These are phyloP conservation scores for Agelas oroides DNA, from an alignment of 37 sponge, comb jelly and placozoan genomes.

Conservation along the genomic window DNA sequence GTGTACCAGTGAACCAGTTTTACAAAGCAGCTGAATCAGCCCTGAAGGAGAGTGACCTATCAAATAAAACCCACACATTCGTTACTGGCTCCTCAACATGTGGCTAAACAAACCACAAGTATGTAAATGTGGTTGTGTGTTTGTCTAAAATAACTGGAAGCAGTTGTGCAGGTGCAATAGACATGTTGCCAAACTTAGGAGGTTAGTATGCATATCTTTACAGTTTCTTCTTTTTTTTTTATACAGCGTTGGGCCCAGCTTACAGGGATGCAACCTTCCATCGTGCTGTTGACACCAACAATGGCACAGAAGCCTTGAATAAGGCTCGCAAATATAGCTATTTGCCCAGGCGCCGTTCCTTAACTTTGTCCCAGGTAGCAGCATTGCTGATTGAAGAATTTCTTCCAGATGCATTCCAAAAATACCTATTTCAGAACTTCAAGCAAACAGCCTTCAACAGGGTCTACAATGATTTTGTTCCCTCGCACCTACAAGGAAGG, in stretches of 20 bases:
- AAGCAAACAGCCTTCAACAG: constrained; percentile 2
- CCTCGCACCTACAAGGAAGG: constrained; percentile 20
- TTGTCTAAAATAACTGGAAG: no score
- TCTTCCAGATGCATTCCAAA: constrained; percentile 25
- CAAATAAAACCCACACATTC: no score
- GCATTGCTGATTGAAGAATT: constrained; percentile 17
- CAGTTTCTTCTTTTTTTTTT: not conserved
- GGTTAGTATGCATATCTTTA: not conserved
- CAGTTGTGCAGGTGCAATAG: no score
- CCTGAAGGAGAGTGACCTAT: no score
- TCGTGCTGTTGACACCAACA: constrained; percentile 26
- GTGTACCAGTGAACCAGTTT: not conserved
- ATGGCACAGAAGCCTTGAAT: constrained; percentile 39
- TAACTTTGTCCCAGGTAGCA: constrained; percentile 6
- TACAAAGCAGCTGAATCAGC: no score
- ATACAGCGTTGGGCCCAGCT: no score
- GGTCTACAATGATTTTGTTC: constrained; percentile 23
- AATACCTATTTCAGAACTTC: constrained; percentile 14
- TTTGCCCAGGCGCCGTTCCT: constrained; percentile 3
- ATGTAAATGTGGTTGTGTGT: no score
- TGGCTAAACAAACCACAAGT: no score
- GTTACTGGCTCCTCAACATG: no score
- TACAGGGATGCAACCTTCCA: constrained; percentile 14
- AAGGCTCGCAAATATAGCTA: constrained; percentile 41
- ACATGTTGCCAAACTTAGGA: not conserved